These are phyloP conservation scores for Drosophila glabriapex DNA, from an alignment of 2,888 invertebrate species.

Conservation along the genomic window DNA sequence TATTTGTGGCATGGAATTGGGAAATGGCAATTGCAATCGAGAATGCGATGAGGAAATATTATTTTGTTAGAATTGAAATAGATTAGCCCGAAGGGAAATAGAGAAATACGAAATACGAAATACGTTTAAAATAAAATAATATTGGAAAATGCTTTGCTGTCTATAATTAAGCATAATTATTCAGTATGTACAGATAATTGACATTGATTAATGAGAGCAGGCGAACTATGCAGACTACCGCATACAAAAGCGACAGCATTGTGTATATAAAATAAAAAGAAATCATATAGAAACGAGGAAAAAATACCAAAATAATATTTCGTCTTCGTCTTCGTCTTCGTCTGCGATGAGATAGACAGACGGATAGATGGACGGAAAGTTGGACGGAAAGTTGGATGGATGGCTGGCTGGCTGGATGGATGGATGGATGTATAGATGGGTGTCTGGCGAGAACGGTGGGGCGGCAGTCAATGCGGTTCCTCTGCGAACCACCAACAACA, in stretches of 20 bases:
- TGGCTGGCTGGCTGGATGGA: conserved; percentile 18
- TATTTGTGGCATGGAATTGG: conserved; percentile 12
- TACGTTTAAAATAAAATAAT: conserved; percentile 54
- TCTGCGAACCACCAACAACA: conserved; percentile 4
- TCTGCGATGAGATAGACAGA: conserved; percentile 37
- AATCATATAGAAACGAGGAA: conserved; percentile 25
- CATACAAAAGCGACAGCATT: background rate
- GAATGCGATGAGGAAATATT: conserved; percentile 23
- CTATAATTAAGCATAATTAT: conserved; percentile 82
- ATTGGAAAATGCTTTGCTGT: conserved; percentile 76
- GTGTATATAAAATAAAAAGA: background rate
- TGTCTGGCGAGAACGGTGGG: conserved; percentile 31
- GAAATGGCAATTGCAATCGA: conserved; percentile 36
- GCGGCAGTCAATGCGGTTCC: conserved; percentile 29
- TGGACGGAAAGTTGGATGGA: conserved; percentile 12
- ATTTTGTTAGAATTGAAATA: background rate
- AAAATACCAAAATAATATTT: conserved; percentile 73
- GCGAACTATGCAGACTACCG: conserved; percentile 32
- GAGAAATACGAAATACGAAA: conserved; percentile 22
- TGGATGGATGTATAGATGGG: conserved; percentile 27
- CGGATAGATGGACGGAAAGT: conserved; percentile 3
- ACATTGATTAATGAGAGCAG: conserved; percentile 84
- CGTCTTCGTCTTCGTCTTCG: conserved; percentile 70
- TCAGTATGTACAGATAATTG: conserved; percentile 83
- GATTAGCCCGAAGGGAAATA: conserved; percentile 4